Conservation (phyloP, 2,888 invertebrate species). For the Zaprionus bogoriensis region DNA sequence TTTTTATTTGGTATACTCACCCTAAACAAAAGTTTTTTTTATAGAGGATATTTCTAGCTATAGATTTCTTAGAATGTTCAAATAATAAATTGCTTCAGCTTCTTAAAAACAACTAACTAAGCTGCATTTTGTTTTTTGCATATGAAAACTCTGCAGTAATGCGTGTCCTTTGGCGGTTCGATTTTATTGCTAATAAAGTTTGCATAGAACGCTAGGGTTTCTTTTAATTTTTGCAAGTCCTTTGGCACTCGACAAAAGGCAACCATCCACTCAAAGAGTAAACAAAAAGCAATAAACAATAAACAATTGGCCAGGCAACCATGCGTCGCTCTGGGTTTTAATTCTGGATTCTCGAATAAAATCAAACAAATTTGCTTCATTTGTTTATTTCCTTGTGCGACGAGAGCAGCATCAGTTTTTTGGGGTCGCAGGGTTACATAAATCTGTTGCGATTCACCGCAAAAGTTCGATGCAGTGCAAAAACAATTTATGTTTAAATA, state of each 20-base stretch:
- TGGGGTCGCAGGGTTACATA: conserved; percentile 43
- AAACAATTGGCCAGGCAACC: conserved; percentile 53
- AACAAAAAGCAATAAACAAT: conserved; percentile 62
- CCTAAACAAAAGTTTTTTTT: too few species aligned
- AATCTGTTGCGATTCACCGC: conserved; percentile 63
- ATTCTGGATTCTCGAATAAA: conserved; percentile 8
- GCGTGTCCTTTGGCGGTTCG: conserved; percentile 15
- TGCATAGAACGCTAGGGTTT: conserved; percentile 40
- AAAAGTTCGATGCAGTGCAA: conserved; percentile 48
- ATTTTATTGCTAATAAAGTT: conserved; percentile 57
- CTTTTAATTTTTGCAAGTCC: too few species aligned
- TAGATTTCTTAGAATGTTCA: too few species aligned
- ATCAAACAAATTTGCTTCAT: conserved; percentile 9
- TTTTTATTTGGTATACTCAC: too few species aligned
- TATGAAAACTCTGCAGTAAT: too few species aligned
- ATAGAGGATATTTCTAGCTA: too few species aligned
- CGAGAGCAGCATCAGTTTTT: conserved; percentile 40
- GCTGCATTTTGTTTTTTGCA: not conserved
- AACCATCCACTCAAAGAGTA: conserved; percentile 16
- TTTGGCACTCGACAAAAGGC: conserved; percentile 12
- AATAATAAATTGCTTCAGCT: too few species aligned
- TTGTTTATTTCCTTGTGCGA: conserved; percentile 24
- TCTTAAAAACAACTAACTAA: too few species aligned
- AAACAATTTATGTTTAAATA: conserved; percentile 54
- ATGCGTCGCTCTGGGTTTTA: conserved; percentile 30